phyloP scores from a whole-genome alignment of 2,797 vertebrate genomes.

The Notamacropus eugenii region DNA sequence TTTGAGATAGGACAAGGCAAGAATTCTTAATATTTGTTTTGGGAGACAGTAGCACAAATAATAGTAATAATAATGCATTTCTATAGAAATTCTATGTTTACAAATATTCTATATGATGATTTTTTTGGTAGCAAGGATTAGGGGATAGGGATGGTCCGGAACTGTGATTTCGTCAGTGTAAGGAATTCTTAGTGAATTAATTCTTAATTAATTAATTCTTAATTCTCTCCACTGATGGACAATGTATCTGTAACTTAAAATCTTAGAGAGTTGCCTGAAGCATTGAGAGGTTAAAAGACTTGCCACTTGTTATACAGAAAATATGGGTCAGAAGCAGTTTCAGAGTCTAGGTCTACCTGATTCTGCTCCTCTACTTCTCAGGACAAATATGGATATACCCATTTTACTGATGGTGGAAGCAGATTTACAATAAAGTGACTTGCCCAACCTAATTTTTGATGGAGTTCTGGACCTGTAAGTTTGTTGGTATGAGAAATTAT shows the following conservation, averaged over 20 bases:
- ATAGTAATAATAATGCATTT: background rate
- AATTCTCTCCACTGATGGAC: no score
- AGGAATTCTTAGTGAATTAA: no score
- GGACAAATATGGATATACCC: background rate
- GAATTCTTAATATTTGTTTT: background rate
- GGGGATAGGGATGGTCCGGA: background rate
- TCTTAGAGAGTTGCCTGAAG: background rate
- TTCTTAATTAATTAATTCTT: no score
- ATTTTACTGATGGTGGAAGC: background rate
- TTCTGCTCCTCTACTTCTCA: background rate
- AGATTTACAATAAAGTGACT: background rate
- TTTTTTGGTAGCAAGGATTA: background rate
- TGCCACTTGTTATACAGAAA: background rate
- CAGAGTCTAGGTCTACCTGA: background rate
- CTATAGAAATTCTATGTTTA: background rate
- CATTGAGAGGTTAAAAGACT: background rate
- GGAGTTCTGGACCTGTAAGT: background rate
- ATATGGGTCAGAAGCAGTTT: background rate
- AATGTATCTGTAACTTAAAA: no score
- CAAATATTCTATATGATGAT: background rate
- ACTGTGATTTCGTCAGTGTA: no score
- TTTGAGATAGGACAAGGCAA: background rate
- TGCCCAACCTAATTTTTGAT: background rate
- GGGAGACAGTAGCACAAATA: background rate
- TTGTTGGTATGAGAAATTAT: background rate